Evolutionary conservation across 2,888 invertebrate species (phyloP).

Genomic region (Cheilosia scutellata): DNA sequence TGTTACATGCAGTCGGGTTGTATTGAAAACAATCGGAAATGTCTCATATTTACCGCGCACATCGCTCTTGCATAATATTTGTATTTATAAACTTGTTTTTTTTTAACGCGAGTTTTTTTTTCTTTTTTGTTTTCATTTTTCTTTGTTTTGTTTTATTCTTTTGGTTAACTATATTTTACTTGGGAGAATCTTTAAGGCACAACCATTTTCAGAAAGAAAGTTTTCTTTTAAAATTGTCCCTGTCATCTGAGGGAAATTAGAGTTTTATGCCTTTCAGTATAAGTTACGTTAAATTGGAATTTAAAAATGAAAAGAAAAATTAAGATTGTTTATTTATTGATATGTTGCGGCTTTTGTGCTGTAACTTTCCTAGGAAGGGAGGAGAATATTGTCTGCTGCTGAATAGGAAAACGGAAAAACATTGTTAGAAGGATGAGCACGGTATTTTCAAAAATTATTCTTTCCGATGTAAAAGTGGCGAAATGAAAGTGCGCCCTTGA

Average conservation of each 20-base stretch:
- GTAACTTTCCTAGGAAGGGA: not conserved
- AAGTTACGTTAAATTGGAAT: constrained; percentile 1
- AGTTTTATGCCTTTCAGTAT: constrained; percentile 8
- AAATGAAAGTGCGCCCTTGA: not conserved
- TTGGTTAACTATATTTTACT: constrained; percentile 21
- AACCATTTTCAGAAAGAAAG: constrained; percentile 55
- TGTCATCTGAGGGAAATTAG: not conserved
- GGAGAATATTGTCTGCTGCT: constrained; percentile 10
- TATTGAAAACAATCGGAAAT: constrained; percentile 27
- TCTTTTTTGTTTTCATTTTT: constrained; percentile 18
- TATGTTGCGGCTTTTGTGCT: constrained; percentile 46
- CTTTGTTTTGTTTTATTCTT: not conserved
- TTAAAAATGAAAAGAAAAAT: constrained; percentile 1
- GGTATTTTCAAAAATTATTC: constrained; percentile 20
- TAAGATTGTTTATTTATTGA: constrained; percentile 24
- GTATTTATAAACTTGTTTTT: not conserved
- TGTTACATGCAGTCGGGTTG: constrained; percentile 22
- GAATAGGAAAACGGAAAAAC: constrained; percentile 1
- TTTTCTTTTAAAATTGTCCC: constrained; percentile 30
- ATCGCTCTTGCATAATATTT: constrained; percentile 28
- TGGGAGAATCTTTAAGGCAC: constrained; percentile 64
- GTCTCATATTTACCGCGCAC: constrained; percentile 38
- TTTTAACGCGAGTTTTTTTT: constrained; percentile 15
- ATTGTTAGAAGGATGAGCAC: constrained; percentile 46
- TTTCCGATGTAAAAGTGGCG: constrained; percentile 7